Base-by-base conservation (phyloP, 2,888 invertebrate genomes). In the Epirrhoe tristata region DNA sequence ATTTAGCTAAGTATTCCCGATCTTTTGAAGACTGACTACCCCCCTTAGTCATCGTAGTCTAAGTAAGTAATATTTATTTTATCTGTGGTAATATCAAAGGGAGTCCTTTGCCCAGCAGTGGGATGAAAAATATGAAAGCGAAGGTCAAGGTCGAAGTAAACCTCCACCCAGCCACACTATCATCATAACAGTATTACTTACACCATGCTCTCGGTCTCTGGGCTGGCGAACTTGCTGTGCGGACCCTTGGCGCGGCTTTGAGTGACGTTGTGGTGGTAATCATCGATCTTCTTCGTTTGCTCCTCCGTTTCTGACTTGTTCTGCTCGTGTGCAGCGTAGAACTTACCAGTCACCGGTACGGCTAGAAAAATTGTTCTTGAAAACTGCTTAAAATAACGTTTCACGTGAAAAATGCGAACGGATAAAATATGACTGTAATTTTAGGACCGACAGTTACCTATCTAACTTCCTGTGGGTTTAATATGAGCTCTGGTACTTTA, bases 271-370 rank as follows among this genome's bases (percentile, higher is more conserved):
- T 79, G 59, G 24, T 82, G 81, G 77, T 93, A 93, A 34, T 80
- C 74, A 1, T 87, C 81, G 1, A 90, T 85, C 59, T 88, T 90
- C 66, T 78, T 74, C 1, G 75, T 81, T 70, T 90, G 80, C 61
- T 89, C 89, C 10, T 73, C 69, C 0, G 86, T 80, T 68, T 88
- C 91, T 0, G 77, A 74, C 10, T 68, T 81, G 6, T 87, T 66
- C 72, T 88, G 87, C 67, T 92, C 92, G 70, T 93, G 92, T 0
- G 83, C 76, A 0, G 93, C 91, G 77, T 92, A 92, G 78, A 93
- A 93, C 74, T 93, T 93, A 5, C 88, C 85, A 0, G 92, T 84
- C 0, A 93, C 89, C 0, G 93, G 93, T 16, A 88, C 78, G 0
- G 88, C 90, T 89, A 74, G 7, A 54, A 58, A 14, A 8, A 17